A percentile compares a stretch with the other conserved stretches of the same genome.
Conservation (phyloP, 2,888 invertebrate genomes). For the Tachystola acroxantha region DNA sequence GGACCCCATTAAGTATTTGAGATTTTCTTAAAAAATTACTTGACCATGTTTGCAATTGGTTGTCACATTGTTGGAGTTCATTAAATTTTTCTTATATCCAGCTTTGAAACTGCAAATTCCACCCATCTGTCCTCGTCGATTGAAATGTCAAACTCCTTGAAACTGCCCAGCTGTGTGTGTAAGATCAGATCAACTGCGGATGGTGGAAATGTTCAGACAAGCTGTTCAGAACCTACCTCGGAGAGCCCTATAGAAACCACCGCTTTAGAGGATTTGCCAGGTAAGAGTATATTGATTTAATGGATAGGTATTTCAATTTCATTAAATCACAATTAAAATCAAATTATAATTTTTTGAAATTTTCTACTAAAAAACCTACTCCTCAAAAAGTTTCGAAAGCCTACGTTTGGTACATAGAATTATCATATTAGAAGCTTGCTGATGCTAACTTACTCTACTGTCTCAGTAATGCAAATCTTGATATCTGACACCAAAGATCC, state of each 20-base stretch:
- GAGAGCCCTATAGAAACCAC: constrained; percentile 57
- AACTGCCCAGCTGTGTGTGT: constrained; percentile 38
- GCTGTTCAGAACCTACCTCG: constrained; percentile 22
- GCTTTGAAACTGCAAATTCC: constrained; percentile 1
- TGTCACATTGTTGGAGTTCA: constrained; percentile 7
- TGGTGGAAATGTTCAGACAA: constrained; percentile 15
- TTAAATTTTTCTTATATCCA: constrained; percentile 14
- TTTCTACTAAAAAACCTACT: no score
- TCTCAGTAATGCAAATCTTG: no score
- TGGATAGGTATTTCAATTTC: no score
- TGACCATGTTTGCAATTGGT: background rate
- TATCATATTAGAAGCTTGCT: no score
- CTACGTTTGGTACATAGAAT: no score
- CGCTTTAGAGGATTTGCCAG: constrained; percentile 59
- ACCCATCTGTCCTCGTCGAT: constrained; percentile 6
- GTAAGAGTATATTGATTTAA: constrained; percentile 27
- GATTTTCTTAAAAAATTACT: no score
- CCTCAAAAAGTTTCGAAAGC: no score
- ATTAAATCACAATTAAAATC: no score
- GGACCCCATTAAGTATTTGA: no score
- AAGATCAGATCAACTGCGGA: constrained; percentile 23
- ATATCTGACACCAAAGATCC: no score
- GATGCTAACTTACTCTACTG: no score
- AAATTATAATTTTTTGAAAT: no score
- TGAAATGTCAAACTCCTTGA: constrained; percentile 29